Evolutionary conservation across 1,140 invertebrate genomes (phyloP).

Genomic region (Arion vulgaris): DNA sequence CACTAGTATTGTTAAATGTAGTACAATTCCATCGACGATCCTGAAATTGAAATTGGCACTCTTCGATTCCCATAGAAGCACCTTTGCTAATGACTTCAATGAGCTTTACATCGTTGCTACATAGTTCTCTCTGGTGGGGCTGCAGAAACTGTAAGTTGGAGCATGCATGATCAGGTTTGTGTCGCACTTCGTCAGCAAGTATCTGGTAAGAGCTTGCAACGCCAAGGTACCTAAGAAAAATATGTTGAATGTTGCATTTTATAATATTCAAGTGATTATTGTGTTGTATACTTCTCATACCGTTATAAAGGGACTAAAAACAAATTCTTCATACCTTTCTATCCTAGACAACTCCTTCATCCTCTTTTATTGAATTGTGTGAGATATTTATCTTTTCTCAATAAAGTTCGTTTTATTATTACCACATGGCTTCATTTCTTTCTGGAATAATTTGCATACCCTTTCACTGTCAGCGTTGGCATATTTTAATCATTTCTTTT

Average conservation of each 20-base stretch:
- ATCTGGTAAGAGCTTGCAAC: slow-evolving; percentile 60
- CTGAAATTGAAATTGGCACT: slow-evolving; percentile 96
- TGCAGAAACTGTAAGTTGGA: slow-evolving; percentile 73
- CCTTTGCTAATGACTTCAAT: slow-evolving; percentile 81
- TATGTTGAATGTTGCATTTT: not conserved
- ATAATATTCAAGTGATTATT: too few species aligned
- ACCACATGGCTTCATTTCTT: too few species aligned
- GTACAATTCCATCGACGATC: slow-evolving; percentile 95
- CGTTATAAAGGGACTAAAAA: too few species aligned
- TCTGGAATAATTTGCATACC: too few species aligned
- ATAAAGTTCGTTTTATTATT: too few species aligned
- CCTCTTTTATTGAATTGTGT: too few species aligned
- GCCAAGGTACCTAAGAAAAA: slow-evolving; percentile 58
- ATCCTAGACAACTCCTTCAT: too few species aligned
- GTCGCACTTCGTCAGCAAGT: slow-evolving; percentile 49
- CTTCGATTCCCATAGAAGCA: slow-evolving; percentile 88
- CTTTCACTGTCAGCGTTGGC: too few species aligned
- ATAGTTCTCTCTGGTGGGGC: slow-evolving; percentile 75
- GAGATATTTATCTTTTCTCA: too few species aligned
- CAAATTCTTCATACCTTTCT: too few species aligned
- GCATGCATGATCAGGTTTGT: slow-evolving; percentile 49
- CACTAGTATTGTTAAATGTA: slow-evolving; percentile 66
- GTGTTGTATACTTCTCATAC: too few species aligned
- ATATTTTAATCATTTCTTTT: too few species aligned
- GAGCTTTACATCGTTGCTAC: slow-evolving; percentile 71